phyloP scores from a whole-genome alignment of 1,140 invertebrate genomes.

The Penaeus japonicus region DNA sequence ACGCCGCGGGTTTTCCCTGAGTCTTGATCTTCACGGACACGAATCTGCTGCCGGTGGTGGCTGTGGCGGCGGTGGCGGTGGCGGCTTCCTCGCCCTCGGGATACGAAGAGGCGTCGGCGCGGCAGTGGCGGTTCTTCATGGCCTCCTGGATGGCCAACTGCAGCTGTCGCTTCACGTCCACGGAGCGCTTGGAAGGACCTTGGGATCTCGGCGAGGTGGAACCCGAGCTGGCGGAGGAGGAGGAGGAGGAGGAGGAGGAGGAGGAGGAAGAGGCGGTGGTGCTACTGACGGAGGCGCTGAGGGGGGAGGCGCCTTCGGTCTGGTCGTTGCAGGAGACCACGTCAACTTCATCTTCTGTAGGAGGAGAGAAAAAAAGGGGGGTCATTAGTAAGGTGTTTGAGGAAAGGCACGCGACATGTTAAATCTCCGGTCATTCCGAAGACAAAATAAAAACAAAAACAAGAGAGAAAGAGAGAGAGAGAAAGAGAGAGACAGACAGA shows the following conservation, averaged over 20 bases:
- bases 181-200: not conserved
- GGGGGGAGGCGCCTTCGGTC: not conserved
- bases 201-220: not conserved
- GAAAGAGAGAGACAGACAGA: no score
- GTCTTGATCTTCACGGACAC: constrained; percentile 49
- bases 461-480: no score
- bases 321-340: constrained; percentile 38
- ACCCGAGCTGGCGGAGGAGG: not conserved
- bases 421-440: no score
- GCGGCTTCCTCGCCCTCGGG: not conserved
- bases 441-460: not conserved
- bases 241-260: not conserved
- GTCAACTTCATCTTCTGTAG: constrained; percentile 47
- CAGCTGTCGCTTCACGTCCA: constrained; percentile 41
- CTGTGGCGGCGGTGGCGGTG: not conserved
- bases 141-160: constrained; percentile 42
- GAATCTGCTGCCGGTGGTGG: not conserved
- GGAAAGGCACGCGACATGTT: not conserved
- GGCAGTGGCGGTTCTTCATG: constrained; percentile 32
- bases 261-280: not conserved
- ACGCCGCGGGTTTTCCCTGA: constrained; percentile 46
- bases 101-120: not conserved
- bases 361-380: not conserved
- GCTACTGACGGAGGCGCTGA: not conserved
- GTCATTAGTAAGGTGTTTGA: not conserved